Evolutionary conservation across 1,140 invertebrate species (phyloP), one percentile per base, ranked within the genome.

Genomic region (Meloidogyne floridensis): DNA sequence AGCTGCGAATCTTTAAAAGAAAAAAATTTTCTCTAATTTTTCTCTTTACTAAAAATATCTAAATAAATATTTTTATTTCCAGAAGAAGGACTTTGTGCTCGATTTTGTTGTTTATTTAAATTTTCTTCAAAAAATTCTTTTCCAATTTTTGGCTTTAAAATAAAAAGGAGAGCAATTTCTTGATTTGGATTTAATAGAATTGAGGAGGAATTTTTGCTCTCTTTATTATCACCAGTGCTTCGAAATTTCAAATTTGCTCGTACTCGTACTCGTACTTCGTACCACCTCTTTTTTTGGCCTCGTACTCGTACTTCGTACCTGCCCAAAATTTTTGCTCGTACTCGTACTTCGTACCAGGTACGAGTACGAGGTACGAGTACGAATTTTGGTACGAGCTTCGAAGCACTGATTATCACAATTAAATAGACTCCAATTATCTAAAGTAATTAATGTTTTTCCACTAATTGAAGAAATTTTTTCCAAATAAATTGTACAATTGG

Each of bases 401-500:
- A n/a, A n/a, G n/a, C n/a, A n/a, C n/a, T n/a, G n/a, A n/a, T n/a
- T n/a, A n/a, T 6, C 7, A 18, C n/a, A n/a, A 7, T 32, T n/a
- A 18, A 74, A 32, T 7, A 54, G 0, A 47, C 7, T 54, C 10
- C 11, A 74, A 47, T 74, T 54, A n/a, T 74, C 8, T 5, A 74
- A n/a, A 54, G 18, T 74, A 1, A 47, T 47, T n/a, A 72, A 72
- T 15, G 32, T 20, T 71, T 79, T 79, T 15, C 20, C 65, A 15
- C 20, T 72, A 11, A 69, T 20, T 20, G 43, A 51, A 20, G n/a
- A 71, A 51, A 20, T 47, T 71, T 79, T 43, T 32, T 79, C 77
- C 65, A 79, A 72, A 65, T 51, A 20, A 54, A 79, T 53, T 6
- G 65, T 53, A 47, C 77, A 69, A n/a, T 53, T 13, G 10, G 71